Percentiles rank a stretch among this genome's conserved stretches.
Conservation (phyloP, 2,888 invertebrate species). For the Neoscelio sp. region DNA sequence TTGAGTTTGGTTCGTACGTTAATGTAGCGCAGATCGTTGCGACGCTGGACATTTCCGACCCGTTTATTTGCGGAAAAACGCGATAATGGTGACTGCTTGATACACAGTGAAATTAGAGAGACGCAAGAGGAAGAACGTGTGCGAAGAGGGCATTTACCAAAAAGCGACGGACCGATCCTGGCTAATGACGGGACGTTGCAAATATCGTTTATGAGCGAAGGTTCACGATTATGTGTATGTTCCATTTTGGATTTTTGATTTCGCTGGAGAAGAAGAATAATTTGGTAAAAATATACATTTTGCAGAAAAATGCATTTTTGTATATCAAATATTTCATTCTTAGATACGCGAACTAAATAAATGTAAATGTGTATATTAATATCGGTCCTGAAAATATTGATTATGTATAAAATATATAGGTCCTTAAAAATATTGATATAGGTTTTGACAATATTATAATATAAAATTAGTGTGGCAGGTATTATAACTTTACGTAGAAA, state of each 20-base stretch:
- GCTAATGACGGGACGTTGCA: conserved; percentile 25
- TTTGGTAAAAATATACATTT: too few species aligned
- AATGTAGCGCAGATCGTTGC: conserved; percentile 59
- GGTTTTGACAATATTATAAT: too few species aligned
- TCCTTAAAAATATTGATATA: too few species aligned
- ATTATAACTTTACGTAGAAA: too few species aligned
- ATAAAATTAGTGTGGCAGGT: too few species aligned
- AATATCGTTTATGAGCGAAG: conserved; percentile 12
- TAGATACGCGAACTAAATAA: too few species aligned
- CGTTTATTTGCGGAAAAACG: conserved; percentile 46
- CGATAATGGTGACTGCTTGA: conserved; percentile 35
- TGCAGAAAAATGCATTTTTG: too few species aligned
- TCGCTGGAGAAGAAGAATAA: too few species aligned
- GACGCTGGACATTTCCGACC: conserved; percentile 3
- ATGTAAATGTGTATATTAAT: too few species aligned
- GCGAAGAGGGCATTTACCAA: background rate
- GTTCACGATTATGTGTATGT: conserved; percentile 25
- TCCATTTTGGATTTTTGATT: background rate
- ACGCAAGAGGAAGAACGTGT: background rate
- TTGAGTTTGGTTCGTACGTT: conserved; percentile 54
- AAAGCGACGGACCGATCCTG: background rate
- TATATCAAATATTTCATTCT: too few species aligned
- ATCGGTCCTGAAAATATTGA: too few species aligned
- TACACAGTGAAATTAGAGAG: conserved; percentile 35
- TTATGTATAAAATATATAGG: too few species aligned